Conservation (phyloP, 2,113 vertebrate genomes). For the Rousettus leschenaultii region DNA sequence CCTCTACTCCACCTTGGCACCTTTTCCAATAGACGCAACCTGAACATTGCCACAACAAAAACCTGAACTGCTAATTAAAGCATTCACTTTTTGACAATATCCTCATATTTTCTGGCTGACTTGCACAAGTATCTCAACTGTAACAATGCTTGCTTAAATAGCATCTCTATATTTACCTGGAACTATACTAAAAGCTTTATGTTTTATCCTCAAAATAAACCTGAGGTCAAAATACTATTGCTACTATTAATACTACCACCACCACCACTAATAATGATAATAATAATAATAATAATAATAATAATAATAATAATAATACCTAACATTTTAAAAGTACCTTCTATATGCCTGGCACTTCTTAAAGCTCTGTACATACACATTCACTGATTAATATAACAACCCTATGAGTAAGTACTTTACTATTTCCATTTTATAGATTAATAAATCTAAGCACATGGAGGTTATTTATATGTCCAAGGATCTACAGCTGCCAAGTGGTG, state of each 20-base stretch:
- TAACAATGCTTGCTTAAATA: not conserved
- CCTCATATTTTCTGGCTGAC: not conserved
- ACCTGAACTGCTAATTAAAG: not conserved
- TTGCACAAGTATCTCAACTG: not conserved
- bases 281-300: too few relatives aligned
- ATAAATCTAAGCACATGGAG: not conserved
- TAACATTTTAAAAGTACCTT: not conserved
- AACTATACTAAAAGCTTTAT: not conserved
- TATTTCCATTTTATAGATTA: not conserved
- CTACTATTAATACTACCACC: too few relatives aligned
- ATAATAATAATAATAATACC: not conserved
- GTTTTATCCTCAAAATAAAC: not conserved
- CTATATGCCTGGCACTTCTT: not conserved
- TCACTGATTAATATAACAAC: not conserved
- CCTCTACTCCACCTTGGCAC: not conserved
- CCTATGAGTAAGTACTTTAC: not conserved
- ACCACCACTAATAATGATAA: too few relatives aligned
- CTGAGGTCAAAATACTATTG: not conserved
- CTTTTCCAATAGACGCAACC: too few relatives aligned
- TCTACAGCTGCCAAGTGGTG: not conserved
- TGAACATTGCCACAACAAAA: not conserved
- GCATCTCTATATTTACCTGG: not conserved
- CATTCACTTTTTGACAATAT: not conserved
- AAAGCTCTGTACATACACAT: too few relatives aligned
- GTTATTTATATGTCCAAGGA: too few relatives aligned